phyloP scores from a whole-genome alignment of 2,113 vertebrate species.

The Circaetus cinerascens region DNA sequence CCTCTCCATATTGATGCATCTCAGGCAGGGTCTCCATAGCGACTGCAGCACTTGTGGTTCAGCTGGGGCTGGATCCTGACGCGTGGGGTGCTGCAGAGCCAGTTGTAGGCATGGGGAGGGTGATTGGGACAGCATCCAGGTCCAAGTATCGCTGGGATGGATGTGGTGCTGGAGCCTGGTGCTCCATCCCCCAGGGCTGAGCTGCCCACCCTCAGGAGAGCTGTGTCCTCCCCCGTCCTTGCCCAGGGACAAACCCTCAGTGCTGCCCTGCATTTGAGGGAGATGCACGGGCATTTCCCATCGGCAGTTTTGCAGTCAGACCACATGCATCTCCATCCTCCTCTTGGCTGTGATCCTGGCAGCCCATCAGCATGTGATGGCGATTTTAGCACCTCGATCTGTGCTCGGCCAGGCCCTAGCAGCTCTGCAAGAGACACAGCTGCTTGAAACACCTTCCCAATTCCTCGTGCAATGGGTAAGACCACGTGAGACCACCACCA shows the following conservation, averaged over 20 bases:
- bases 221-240: fast-evolving
- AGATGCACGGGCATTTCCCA: not conserved
- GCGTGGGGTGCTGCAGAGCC: not conserved
- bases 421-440: not conserved
- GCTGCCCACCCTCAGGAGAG: not conserved
- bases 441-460: not conserved
- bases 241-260: not conserved
- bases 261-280: not conserved
- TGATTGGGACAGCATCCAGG: not conserved
- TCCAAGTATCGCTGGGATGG: not conserved
- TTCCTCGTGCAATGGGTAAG: not conserved
- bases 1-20: slow-evolving; percentile 4
- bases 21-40: not conserved
- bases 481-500: not conserved
- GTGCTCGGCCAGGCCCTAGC: not conserved
- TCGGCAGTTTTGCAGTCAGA: not conserved
- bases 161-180: not conserved
- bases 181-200: not conserved
- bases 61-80: not conserved
- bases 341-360: not conserved
- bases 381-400: fast-evolving
- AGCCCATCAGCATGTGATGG: not conserved
- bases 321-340: not conserved
- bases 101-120: not conserved
- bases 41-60: not conserved